phyloP scores from a whole-genome alignment of 2,888 invertebrate genomes.

The Phorcus lineatus region DNA sequence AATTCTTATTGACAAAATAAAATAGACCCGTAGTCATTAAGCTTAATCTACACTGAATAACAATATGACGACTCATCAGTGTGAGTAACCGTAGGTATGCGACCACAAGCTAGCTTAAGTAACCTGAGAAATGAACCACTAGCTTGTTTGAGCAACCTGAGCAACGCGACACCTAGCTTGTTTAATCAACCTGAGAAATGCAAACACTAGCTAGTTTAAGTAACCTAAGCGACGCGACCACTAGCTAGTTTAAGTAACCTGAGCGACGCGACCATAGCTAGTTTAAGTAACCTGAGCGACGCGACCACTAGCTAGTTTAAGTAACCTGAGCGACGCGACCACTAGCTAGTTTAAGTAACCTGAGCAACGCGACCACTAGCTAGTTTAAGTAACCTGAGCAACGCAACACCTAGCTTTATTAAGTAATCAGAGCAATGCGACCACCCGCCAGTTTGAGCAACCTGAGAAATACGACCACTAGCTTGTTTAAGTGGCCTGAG shows the following conservation, averaged over 20 bases:
- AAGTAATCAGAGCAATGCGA: conserved; percentile 30
- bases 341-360: no score
- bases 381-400: no score
- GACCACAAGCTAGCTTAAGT: no score
- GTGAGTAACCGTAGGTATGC: conserved; percentile 24
- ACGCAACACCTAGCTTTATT: conserved; percentile 35
- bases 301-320: conserved; percentile 37
- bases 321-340: no score
- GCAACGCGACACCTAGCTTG: conserved; percentile 28
- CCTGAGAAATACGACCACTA: conserved; percentile 36
- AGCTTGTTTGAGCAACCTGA: conserved; percentile 33
- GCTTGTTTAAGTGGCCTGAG: conserved; percentile 30
- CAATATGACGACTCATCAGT: conserved; percentile 36
- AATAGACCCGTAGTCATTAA: no score
- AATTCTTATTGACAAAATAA: no score
- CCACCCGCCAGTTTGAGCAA: conserved; percentile 5
- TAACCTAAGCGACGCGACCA: background rate
- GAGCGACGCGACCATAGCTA: no score
- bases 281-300: no score
- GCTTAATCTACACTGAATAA: no score
- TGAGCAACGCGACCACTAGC: conserved; percentile 36
- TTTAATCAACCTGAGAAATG: background rate
- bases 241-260: conserved; percentile 39
- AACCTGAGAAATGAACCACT: background rate
- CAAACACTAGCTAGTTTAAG: no score